Conservation (phyloP, 2,888 invertebrate species). For the Cerastoderma edule region DNA sequence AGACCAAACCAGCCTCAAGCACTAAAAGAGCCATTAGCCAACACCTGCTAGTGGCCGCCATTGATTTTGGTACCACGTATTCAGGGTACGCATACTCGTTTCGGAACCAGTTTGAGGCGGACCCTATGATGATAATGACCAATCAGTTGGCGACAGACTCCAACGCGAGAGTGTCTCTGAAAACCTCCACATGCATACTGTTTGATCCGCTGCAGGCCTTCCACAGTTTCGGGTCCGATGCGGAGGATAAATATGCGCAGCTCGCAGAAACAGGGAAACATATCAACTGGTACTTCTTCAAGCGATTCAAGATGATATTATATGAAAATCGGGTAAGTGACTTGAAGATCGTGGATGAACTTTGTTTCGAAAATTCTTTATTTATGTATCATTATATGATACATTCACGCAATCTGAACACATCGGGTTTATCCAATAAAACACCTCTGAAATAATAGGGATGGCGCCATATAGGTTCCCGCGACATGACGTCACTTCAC, state of each 20-base stretch:
- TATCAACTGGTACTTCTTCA: slow-evolving; percentile 25
- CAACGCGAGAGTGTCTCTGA: slow-evolving; percentile 23
- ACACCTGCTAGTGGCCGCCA: too few species aligned
- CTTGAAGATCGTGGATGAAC: too few species aligned
- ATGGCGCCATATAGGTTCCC: too few species aligned
- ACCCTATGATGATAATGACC: slow-evolving; percentile 20
- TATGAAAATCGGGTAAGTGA: slow-evolving; percentile 15
- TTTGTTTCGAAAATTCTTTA: too few species aligned
- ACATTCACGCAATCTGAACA: too few species aligned
- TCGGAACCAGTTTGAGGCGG: slow-evolving; percentile 22
- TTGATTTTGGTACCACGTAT: too few species aligned
- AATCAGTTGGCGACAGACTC: slow-evolving; percentile 31
- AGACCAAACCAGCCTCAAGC: too few species aligned
- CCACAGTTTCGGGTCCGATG: slow-evolving; percentile 28
- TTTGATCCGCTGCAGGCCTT: slow-evolving; percentile 22
- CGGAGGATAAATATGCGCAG: slow-evolving; percentile 28
- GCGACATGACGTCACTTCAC: too few species aligned
- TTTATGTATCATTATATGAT: too few species aligned
- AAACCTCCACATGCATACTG: slow-evolving; percentile 34
- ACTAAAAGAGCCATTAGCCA: too few species aligned
- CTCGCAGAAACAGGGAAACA: slow-evolving; percentile 15
- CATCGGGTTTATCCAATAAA: too few species aligned
- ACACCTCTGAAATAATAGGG: too few species aligned
- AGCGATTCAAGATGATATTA: slow-evolving; percentile 37
- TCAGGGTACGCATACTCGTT: slow-evolving; percentile 39